phyloP scores from a whole-genome alignment of 2,113 vertebrate genomes.

The Semicossyphus pulcher region DNA sequence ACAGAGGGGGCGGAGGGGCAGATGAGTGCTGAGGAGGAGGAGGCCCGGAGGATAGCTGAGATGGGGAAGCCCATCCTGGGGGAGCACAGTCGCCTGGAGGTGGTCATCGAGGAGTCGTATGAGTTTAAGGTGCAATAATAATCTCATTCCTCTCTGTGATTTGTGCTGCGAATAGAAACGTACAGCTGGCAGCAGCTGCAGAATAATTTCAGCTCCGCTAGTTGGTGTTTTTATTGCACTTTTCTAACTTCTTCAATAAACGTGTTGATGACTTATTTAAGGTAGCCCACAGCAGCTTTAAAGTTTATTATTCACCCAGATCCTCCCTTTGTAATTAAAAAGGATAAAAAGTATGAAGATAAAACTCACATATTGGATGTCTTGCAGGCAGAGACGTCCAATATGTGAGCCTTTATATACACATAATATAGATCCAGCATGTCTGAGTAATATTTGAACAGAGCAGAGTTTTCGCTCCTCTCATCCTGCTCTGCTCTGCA shows the following conservation, averaged over 20 bases:
- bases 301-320: background rate
- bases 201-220: too few relatives aligned
- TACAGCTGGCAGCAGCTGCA: background rate
- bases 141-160: background rate
- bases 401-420: background rate
- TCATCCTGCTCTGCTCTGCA: background rate
- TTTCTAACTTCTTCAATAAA: background rate
- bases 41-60: conserved; percentile 92
- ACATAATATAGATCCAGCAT: background rate
- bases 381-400: background rate
- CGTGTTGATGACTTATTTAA: background rate
- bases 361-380: too few relatives aligned
- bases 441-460: background rate
- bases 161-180: too few relatives aligned
- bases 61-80: conserved; percentile 95
- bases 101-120: conserved; percentile 95
- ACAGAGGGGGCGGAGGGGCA: conserved; percentile 87
- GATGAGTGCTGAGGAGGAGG: conserved; percentile 89
- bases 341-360: background rate
- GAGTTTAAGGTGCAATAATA: conserved; percentile 93
- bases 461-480: background rate
- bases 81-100: conserved; percentile 91
- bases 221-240: background rate
- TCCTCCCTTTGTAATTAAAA: background rate
- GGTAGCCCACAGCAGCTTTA: background rate